phyloP scores from a whole-genome alignment of 2,113 vertebrate species.

The Phaethon lepturus region DNA sequence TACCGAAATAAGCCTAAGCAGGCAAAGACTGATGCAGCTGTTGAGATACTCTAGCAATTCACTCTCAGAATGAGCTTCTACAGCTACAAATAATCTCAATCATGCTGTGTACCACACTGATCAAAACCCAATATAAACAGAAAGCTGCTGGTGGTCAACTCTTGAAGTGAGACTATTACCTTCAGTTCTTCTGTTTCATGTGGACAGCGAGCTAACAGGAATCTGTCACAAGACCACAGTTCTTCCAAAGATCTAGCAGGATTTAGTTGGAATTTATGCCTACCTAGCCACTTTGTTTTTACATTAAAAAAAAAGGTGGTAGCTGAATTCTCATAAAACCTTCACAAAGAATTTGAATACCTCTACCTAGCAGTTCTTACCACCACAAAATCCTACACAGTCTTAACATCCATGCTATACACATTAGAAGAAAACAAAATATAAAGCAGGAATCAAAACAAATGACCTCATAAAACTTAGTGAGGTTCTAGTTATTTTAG shows the following conservation, averaged over 20 bases:
- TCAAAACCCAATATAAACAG: not conserved
- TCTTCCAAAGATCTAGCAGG: not conserved
- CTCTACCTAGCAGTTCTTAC: not conserved
- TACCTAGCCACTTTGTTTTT: not conserved
- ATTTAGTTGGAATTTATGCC: not conserved
- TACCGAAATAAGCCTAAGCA: not conserved
- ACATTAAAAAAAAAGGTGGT: not conserved
- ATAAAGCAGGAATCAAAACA: not conserved
- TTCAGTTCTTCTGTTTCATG: not conserved
- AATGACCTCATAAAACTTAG: accelerated
- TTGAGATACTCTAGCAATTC: not conserved
- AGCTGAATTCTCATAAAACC: not conserved
- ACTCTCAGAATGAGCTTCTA: not conserved
- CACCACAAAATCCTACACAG: not conserved
- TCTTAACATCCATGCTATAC: not conserved
- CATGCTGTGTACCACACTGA: not conserved
- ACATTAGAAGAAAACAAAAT: not conserved
- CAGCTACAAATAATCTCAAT: not conserved
- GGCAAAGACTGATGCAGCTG: not conserved
- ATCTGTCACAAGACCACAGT: not conserved
- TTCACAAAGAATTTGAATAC: not conserved
- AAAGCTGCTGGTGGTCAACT: not conserved
- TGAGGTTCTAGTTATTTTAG: not conserved
- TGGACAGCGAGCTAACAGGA: not conserved
- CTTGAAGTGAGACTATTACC: not conserved